Base-by-base conservation (phyloP, 2,797 vertebrate species). In the Enteromius mattozi region DNA sequence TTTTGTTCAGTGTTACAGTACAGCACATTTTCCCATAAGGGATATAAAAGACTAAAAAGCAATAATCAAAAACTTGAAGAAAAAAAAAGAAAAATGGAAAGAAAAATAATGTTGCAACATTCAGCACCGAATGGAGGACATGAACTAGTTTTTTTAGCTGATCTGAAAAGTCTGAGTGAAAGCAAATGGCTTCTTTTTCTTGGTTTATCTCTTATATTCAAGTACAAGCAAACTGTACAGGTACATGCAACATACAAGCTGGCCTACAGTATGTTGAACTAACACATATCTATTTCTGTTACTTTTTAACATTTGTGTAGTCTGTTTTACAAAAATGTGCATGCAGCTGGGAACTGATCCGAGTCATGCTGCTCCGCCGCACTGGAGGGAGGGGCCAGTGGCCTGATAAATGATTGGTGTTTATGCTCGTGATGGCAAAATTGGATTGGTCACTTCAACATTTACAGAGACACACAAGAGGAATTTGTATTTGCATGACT, bases 161-260 rank as follows among this genome's bases (percentile, higher is more conserved):
- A 95, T 95, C 93, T 94, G 93, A 94, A 72, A 97, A 96, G 95
- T 95, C 96, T 96, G 95, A 65, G 94, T 91, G 94, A 97, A 96
- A 71, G 96, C 94, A 95, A 97, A 99, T 98, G 97, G 97, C 97
- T 98, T 99, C 95, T 93, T 96, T 96, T 98, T 98, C 95, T 97
- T 96, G 94, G 93, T 96, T 87, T 84, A 86, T 85, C 93, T 94
- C 93, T 93, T 96, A 97, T 95, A 96, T 94, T 97, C 93, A 96
- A 96, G 96, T 97, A 98, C 97, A 92, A 98, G 97, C 97, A 99
- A 99, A 98, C 96, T 99, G 97, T 98, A 99, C 98, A 99, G 95
- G 95, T 96, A 97, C 98, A 99, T 99, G 98, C 98, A 98, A 99
- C 97, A 98, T 96, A 99, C 97, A 98, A 97, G 97, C 96, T 95